phyloP scores from a whole-genome alignment of 2,113 vertebrate species.

The Crypturellus undulatus region DNA sequence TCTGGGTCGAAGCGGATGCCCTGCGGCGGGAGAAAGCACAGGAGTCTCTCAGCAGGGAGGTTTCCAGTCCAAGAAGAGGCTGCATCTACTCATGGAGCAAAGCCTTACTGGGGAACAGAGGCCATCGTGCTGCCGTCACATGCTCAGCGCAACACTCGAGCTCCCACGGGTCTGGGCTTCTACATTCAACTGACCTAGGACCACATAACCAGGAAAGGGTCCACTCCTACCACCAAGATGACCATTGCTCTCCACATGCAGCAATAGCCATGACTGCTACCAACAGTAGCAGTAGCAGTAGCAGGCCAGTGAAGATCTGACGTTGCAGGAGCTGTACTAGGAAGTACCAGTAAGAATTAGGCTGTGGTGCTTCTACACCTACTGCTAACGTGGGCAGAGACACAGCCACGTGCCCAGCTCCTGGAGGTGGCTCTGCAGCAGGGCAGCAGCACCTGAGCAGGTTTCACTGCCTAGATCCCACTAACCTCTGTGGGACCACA shows the following conservation, averaged over 20 bases:
- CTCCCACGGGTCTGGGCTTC: background rate
- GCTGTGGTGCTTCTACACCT: background rate
- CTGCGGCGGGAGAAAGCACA: constrained; percentile 71
- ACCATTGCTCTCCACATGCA: background rate
- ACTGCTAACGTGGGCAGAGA: background rate
- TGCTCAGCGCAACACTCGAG: background rate
- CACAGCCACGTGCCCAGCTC: background rate
- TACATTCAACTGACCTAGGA: background rate
- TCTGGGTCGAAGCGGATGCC: constrained; percentile 98
- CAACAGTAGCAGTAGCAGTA: no score
- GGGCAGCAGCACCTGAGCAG: background rate
- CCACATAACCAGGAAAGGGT: background rate
- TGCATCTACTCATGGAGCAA: background rate
- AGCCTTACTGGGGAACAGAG: fast-evolving
- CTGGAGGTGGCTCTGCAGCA: background rate
- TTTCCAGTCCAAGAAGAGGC: background rate
- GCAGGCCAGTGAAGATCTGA: background rate
- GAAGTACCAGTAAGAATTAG: background rate
- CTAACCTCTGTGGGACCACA: background rate
- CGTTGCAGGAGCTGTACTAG: background rate
- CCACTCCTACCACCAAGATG: background rate
- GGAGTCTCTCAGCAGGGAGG: background rate
- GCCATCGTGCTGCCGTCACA: background rate
- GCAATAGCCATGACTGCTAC: fast-evolving
- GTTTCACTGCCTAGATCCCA: background rate